Base-by-base conservation (phyloP, 2,888 invertebrate species). In the Tetropium fuscum region DNA sequence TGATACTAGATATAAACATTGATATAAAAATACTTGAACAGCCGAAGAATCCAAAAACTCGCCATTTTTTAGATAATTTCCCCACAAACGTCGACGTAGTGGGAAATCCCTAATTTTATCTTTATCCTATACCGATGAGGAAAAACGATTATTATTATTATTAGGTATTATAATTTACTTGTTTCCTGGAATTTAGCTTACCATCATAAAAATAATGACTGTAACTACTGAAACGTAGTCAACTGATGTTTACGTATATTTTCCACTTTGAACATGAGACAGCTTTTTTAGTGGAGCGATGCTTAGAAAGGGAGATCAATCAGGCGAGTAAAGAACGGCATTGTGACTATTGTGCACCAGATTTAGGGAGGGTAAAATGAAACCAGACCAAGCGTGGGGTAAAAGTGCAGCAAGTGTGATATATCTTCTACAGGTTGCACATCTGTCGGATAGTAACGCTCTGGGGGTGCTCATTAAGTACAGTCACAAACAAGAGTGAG, bases 401-500 rank as follows among this genome's bases (percentile, higher is more conserved):
- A 45, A 53, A 56, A 56, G 57, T 57, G 59, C 63, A 63, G 70
- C 69, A 68, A 70, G 72, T 71, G 71, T 71, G 71, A 64, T 68
- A 58, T 71, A 66, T 72, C 68, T 69, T 68, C 65, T 71, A 66
- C 72, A 72, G 72, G 72, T 72, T 72, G 68, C 63, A 67, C 72
- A 72, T 72, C 72, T 72, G 72, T 67, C 64, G 64, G 63, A 45
- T 44, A 54, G 55, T 53, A 58, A 53, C 63, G 49, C 58, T 45
- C 60, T 58, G 41, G 67, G 68, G 72, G 70, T 53, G 58, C 48
- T 57, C 54, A 51, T 51, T 19, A 25, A 38, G 51, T 51, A 51
- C 51, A 51, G 51, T 30, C 40, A 6, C 18, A 51, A 30, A 20
- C 22, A 51, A 51, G 40, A n/a, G n/a, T n/a, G n/a, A n/a, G n/a